phyloP scores from a whole-genome alignment of 2,113 vertebrate species.

The Ptilonorhynchus violaceus region DNA sequence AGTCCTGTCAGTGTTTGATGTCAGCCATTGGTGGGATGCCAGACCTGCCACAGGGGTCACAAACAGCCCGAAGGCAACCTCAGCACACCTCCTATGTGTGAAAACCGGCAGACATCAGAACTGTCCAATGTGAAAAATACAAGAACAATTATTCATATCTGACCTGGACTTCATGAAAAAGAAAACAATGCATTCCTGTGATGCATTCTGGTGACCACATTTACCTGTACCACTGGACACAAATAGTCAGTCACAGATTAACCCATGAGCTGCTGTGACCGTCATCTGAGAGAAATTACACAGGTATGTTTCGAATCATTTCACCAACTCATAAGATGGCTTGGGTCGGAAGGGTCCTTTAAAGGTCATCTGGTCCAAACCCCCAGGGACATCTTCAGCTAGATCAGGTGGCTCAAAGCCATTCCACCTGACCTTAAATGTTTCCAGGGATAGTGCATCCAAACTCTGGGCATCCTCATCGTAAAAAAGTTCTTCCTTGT shows the following conservation, averaged over 20 bases:
- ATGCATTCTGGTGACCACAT: neutral
- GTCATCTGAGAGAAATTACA: neutral
- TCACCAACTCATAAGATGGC: neutral
- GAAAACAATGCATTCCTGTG: neutral
- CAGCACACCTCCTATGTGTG: rapidly evolving
- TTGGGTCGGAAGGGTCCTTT: neutral
- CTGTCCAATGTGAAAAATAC: neutral
- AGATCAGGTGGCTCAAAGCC: neutral
- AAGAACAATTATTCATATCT: neutral
- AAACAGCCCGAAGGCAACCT: neutral
- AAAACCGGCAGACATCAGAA: neutral
- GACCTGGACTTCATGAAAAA: neutral
- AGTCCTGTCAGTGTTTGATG: neutral
- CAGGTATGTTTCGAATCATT: neutral
- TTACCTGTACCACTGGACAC: neutral
- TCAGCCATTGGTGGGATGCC: neutral
- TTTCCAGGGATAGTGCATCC: neutral
- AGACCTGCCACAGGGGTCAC: neutral
- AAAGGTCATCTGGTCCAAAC: neutral
- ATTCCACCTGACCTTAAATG: neutral
- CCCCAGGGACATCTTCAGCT: neutral
- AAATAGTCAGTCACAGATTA: neutral
- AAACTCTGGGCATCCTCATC: rapidly evolving
- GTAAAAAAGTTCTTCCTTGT: neutral
- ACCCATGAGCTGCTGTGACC: neutral